Percentiles rank a stretch among this genome's conserved stretches.
Evolutionary conservation across 2,797 vertebrate genomes (phyloP).

Genomic region (Gymnoscopelus microlampas): DNA sequence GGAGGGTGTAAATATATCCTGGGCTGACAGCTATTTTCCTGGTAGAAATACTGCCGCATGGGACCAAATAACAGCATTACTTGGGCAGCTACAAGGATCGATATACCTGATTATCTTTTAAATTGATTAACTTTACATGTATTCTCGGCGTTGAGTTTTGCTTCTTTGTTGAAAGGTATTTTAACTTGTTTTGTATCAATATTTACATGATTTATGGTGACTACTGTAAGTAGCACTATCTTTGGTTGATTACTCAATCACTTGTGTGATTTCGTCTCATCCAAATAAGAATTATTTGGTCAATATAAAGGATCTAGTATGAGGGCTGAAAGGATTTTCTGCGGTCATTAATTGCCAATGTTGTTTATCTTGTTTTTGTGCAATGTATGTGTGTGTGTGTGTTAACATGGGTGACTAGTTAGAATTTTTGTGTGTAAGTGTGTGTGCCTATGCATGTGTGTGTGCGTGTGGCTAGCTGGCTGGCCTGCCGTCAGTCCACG

Average conservation of each 20-base stretch:
- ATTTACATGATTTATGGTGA: conserved; percentile 12
- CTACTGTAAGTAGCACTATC: conserved; percentile 12
- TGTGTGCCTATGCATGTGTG: conserved; percentile 1
- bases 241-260: conserved; percentile 19
- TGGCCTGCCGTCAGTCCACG: background rate
- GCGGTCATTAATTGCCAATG: conserved; percentile 26
- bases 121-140: conserved; percentile 16
- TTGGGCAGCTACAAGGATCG: conserved; percentile 33
- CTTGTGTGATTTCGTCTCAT: conserved; percentile 30
- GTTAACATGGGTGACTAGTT: background rate
- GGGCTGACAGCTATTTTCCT: conserved; percentile 50
- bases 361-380: conserved; percentile 44
- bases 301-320: conserved; percentile 45
- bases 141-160: conserved; percentile 7
- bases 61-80: conserved; percentile 55
- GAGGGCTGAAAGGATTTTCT: conserved; percentile 34
- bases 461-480: background rate
- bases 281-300: conserved; percentile 58
- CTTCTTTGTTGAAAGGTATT: conserved; percentile 5
- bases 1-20: conserved; percentile 48
- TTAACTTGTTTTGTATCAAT: conserved; percentile 2
- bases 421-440: conserved; percentile 3
- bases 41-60: conserved; percentile 41
- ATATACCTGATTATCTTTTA: conserved; percentile 14
- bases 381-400: conserved; percentile 15